A percentile compares a stretch with the other conserved stretches of the same genome.
Conservation (phyloP, 2,888 invertebrate species). For the Dryobota labecula region DNA sequence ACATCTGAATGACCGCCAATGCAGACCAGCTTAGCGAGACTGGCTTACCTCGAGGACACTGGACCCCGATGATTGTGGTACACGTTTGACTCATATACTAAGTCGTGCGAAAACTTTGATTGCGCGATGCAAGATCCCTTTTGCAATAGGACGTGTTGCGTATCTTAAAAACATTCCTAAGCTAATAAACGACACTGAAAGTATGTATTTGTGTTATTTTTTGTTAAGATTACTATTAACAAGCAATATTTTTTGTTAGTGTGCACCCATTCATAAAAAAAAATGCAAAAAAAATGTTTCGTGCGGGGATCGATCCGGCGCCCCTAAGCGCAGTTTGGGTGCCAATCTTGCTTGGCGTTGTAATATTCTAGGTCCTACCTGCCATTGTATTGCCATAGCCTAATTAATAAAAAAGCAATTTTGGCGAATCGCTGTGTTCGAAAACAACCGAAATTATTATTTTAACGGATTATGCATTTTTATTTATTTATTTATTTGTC, state of each 20-base stretch:
- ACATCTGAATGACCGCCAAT: constrained; percentile 26
- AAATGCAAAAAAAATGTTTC: not conserved
- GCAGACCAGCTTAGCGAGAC: constrained; percentile 64
- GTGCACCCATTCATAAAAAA: not conserved
- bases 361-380: not conserved
- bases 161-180: not conserved
- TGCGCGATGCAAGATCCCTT: constrained; percentile 49
- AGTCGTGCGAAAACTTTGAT: constrained; percentile 36
- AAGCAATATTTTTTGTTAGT: not conserved
- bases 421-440: not conserved
- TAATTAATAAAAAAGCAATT: no score
- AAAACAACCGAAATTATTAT: not conserved
- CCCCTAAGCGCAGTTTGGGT: not conserved
- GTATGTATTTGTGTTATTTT: not conserved
- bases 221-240: not conserved
- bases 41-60: constrained; percentile 60
- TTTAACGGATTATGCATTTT: not conserved
- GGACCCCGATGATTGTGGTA: constrained; percentile 35
- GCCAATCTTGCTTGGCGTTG: not conserved
- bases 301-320: constrained; percentile 9
- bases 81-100: not conserved
- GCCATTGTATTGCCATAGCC: no score
- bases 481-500: not conserved
- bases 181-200: not conserved
- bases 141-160: not conserved